Conservation (phyloP, 2,888 invertebrate genomes). For the Yponomeuta evonymella region DNA sequence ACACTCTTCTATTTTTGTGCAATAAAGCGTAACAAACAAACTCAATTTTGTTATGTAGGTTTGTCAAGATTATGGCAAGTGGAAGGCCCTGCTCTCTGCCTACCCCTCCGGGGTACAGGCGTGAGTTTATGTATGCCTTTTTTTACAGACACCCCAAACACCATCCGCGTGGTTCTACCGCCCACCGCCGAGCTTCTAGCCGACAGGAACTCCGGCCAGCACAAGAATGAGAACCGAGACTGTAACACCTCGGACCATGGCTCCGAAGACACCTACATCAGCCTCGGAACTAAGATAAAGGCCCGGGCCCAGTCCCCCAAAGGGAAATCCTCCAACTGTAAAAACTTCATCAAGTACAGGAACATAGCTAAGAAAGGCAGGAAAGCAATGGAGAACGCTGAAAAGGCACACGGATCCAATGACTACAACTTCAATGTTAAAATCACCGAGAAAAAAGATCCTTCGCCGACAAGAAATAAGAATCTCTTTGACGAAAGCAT, state of each 20-base stretch:
- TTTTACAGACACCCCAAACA: slow-evolving; percentile 47
- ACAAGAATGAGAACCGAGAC: slow-evolving; percentile 27
- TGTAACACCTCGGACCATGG: slow-evolving; percentile 68
- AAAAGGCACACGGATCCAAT: slow-evolving; percentile 33
- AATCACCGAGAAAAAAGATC: slow-evolving; percentile 46
- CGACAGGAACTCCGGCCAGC: slow-evolving; percentile 31
- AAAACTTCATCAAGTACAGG: slow-evolving; percentile 48
- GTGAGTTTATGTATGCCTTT: neutral
- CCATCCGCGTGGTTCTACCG: slow-evolving; percentile 47
- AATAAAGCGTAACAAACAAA: no score
- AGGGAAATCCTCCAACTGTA: slow-evolving; percentile 41
- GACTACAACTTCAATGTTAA: slow-evolving; percentile 44
- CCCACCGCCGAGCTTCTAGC: slow-evolving; percentile 57
- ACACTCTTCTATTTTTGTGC: no score
- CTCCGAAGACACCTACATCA: slow-evolving; percentile 69
- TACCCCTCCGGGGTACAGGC: no score
- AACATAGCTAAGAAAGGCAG: slow-evolving; percentile 49
- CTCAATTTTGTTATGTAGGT: no score
- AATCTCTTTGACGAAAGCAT: slow-evolving; percentile 36
- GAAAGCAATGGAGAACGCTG: slow-evolving; percentile 44
- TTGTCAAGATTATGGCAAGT: no score
- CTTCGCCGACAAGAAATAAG: slow-evolving; percentile 44
- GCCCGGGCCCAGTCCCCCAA: slow-evolving; percentile 63
- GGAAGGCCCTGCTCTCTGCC: no score
- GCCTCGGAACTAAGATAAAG: slow-evolving; percentile 70